phyloP scores from a whole-genome alignment of 2,113 vertebrate genomes.

The Centropristis striata region DNA sequence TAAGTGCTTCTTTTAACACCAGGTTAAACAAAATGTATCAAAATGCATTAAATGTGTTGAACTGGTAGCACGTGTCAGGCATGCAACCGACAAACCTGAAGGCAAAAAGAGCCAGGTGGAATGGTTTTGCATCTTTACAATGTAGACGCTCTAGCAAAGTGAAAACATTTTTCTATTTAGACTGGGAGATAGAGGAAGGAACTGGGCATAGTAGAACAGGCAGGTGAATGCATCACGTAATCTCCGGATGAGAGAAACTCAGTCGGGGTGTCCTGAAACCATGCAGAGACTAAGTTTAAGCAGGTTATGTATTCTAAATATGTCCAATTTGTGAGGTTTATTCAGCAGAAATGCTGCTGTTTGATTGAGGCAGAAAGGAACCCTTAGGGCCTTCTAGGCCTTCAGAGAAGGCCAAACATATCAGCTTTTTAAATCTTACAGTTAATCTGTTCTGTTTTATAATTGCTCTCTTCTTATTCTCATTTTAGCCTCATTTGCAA shows the following conservation, averaged over 20 bases:
- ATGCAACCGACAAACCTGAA: neutral
- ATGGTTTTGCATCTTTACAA: neutral
- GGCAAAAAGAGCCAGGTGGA: neutral
- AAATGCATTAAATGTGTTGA: neutral
- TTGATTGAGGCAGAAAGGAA: neutral
- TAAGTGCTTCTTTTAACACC: neutral
- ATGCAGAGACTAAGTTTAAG: neutral
- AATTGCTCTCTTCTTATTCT: no score
- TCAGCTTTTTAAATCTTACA: no score
- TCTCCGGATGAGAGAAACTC: neutral
- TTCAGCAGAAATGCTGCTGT: neutral
- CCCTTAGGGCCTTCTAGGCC: no score
- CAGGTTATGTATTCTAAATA: neutral
- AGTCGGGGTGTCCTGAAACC: neutral
- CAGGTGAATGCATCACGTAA: slow-evolving; percentile 13
- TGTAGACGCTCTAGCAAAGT: neutral
- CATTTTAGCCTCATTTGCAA: no score
- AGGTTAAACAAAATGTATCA: neutral
- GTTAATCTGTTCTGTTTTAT: no score
- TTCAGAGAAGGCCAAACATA: no score
- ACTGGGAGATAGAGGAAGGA: neutral
- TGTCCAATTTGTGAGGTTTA: neutral
- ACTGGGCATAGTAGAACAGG: neutral
- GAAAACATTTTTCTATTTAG: neutral
- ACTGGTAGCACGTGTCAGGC: neutral